Evolutionary conservation across 1,140 invertebrate genomes (phyloP).

Genomic region (Scaptomyza graminum): DNA sequence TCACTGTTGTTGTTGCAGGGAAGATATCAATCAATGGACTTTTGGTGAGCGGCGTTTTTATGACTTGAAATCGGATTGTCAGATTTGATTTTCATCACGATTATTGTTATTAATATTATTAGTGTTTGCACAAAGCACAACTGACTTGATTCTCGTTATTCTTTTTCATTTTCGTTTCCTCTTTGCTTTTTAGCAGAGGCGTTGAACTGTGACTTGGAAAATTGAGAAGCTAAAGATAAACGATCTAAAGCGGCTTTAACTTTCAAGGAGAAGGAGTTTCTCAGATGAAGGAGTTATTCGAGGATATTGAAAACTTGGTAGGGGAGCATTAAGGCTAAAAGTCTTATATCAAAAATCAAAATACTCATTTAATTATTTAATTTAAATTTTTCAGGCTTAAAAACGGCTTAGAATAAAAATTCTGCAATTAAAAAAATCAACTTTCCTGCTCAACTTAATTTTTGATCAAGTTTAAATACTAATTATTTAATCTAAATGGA

Average conservation of each 20-base stretch:
- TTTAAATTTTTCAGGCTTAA: too few relatives aligned
- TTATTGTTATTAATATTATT: conserved; percentile 81
- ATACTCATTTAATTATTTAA: too few relatives aligned
- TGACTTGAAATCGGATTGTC: conserved; percentile 66
- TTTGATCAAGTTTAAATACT: too few relatives aligned
- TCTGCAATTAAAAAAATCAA: too few relatives aligned
- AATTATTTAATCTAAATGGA: too few relatives aligned
- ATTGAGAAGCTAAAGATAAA: conserved; percentile 40
- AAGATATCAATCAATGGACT: conserved; percentile 56
- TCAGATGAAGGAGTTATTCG: too few relatives aligned
- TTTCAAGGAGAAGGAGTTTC: too few relatives aligned
- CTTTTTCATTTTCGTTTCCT: not conserved
- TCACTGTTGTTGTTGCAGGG: conserved; percentile 5
- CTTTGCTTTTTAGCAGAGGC: conserved; percentile 17
- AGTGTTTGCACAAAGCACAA: conserved; percentile 58
- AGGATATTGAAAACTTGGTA: too few relatives aligned
- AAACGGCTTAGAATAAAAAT: too few relatives aligned
- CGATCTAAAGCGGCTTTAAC: conserved; percentile 20
- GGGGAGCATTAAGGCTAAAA: too few relatives aligned
- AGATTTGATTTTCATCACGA: conserved; percentile 53
- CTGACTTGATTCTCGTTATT: conserved; percentile 34
- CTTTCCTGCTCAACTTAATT: too few relatives aligned
- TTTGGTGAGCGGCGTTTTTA: conserved; percentile 46
- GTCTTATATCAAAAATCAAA: too few relatives aligned
- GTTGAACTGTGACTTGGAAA: conserved; percentile 58